Conservation (phyloP, 2,113 vertebrate species). For the Phaethornis superciliosus region DNA sequence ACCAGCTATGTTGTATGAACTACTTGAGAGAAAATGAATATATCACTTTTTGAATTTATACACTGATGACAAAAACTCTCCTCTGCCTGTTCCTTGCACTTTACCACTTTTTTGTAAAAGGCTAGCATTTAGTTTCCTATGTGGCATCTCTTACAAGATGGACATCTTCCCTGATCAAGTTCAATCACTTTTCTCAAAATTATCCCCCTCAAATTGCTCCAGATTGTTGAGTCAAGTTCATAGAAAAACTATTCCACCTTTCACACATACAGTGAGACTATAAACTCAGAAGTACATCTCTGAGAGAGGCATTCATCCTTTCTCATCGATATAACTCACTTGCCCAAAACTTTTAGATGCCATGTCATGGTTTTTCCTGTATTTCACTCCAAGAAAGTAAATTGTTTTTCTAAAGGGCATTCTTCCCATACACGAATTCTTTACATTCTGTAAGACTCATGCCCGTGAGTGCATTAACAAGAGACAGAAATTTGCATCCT, state of each 20-base stretch:
- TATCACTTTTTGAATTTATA: not conserved
- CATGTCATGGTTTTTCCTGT: not conserved
- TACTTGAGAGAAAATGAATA: not conserved
- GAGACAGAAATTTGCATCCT: not conserved
- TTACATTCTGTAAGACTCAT: not conserved
- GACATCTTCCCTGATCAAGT: not conserved
- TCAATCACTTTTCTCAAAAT: not conserved
- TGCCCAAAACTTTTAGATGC: not conserved
- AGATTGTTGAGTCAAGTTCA: not conserved
- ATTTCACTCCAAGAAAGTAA: not conserved
- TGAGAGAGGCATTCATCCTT: not conserved
- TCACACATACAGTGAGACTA: not conserved
- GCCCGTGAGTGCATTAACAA: accelerated
- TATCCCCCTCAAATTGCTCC: not conserved
- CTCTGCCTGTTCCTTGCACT: not conserved
- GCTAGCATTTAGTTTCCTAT: accelerated
- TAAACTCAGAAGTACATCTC: not conserved
- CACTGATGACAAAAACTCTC: not conserved
- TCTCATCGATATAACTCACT: not conserved
- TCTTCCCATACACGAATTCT: not conserved
- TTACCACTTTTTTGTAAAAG: not conserved
- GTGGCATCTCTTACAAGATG: not conserved
- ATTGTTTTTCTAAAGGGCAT: not conserved
- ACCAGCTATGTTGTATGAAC: not conserved
- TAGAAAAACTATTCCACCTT: not conserved